Evolutionary conservation across 1,140 invertebrate species (phyloP), one percentile per base, ranked within the genome.

Genomic region (Cyclina sinensis): DNA sequence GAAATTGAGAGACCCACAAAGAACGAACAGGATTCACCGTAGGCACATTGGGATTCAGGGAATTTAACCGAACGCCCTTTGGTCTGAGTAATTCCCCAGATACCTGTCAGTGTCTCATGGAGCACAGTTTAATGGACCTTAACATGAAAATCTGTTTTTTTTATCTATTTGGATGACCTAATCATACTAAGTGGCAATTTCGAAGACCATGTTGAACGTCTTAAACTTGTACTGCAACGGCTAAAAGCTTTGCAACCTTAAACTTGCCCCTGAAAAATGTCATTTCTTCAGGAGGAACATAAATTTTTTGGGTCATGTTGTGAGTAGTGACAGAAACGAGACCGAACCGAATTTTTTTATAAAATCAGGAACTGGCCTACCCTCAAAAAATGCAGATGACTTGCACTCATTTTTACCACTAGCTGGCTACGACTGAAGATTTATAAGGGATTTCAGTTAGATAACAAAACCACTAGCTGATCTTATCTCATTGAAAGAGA

Each of bases 351-450:
- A 90, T 0, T 95, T 95, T 59, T 92, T 32, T 73, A 91, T 30
- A 90, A 91, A 35, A 79, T 95, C n/a, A 54, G 46, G 18, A 80
- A 92, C 12, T 93, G 89, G 82, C 93, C 94, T 14, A 85, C 27
- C 24, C 94, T 94, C n/a, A 46, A 90, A 14, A 2, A 91, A 90
- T 30, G 14, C 92, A 2, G 91, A 91, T 30, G 84, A 92, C 32
- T 21, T 95, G 5, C 35, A 88, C 73, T 35, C 81, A 32, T 95
- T 95, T 88, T 48, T 95, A 12, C 90, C 92, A 46, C 87, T 94
- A 65, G 80, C 94, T 39, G 93, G 94, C 70, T 96, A 95, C 86
- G 94, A 95, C 83, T 74, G 93, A 7, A 91, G 92, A 76, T 94
- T 93, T 89, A 81, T 94, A 14, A 73, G 87, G 27, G 80, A 91